These are phyloP conservation scores for Megalonaias nervosa DNA, from an alignment of 1,140 invertebrate genomes.

Conservation along the genomic window DNA sequence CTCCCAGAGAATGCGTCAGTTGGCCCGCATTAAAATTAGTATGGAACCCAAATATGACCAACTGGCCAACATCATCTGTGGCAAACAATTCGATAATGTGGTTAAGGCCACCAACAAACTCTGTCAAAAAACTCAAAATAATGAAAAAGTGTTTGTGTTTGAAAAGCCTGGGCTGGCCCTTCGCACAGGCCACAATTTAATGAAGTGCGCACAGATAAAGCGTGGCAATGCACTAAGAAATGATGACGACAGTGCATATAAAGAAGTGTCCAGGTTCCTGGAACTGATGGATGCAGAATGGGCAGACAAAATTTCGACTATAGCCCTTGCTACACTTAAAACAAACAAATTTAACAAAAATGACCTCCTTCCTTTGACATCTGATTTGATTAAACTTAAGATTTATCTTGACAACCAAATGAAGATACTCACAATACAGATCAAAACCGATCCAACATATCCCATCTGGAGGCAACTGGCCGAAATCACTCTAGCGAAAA, in stretches of 20 bases:
- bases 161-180: slow-evolving; percentile 19
- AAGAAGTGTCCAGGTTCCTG: slow-evolving; percentile 5
- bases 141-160: slow-evolving; percentile 8
- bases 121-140: background rate
- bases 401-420: slow-evolving; percentile 9
- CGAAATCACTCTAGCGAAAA: slow-evolving; percentile 2
- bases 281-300: slow-evolving; percentile 17
- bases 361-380: slow-evolving; percentile 11
- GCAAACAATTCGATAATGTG: slow-evolving; percentile 9
- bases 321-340: slow-evolving; percentile 29
- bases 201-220: slow-evolving; percentile 24
- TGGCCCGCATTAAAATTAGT: background rate
- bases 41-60: background rate
- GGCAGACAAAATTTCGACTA: slow-evolving; percentile 14
- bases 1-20: background rate
- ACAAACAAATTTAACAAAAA: slow-evolving; percentile 29
- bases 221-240: slow-evolving; percentile 10
- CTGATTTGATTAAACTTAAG: slow-evolving; percentile 13
- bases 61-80: background rate
- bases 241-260: background rate
- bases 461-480: slow-evolving; percentile 6
- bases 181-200: slow-evolving; percentile 20
- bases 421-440: background rate
- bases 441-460: background rate
- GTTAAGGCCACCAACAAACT: slow-evolving; percentile 3